Base-by-base conservation (phyloP, 2,797 vertebrate species). In the Spheniscus humboldti region DNA sequence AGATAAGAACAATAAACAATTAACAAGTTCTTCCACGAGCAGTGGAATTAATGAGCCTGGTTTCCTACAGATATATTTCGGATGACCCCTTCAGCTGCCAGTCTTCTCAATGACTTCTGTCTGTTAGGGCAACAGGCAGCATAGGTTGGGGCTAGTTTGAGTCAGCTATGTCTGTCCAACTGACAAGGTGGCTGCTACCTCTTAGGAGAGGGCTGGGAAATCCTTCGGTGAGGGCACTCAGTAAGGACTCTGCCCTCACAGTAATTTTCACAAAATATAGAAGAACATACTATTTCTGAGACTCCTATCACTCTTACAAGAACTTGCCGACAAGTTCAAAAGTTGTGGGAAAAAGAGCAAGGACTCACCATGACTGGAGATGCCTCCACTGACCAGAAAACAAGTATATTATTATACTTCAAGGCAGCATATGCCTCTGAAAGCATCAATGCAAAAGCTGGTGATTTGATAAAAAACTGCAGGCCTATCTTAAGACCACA, bases 1-100 rank as follows among this genome's bases (percentile, higher is more conserved):
- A 60, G 71, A 77, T 86, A 81, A 71, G 68, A 94, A 96, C 53
- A 95, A 95, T 71, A 86, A 95, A 92, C 86, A 90, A 23, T 31
- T 56, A 74, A 57, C 1, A 22, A 95, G 68, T 53, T 94, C 90
- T 88, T 95, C 86, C 85, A 90, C 1, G 2, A 92, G 77, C 48
- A 75, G 57, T 45, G 48, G 80, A 64, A 91, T 59, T 85, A 73
- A 82, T 0, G 25, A 94, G 50, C 50, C 39, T 86, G 22, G 25
- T 81, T 95, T 90, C 85, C 79, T 93, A 63, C 35, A 88, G 69
- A 92, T 41, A 14, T 1, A 84, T 78, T 88, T 86, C 3, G 1
- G 57, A 62, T 73, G 82, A 75, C 27, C 64, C n/a, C 62, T 88
- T 78, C 57, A 83, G 78, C 92, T 92, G 95, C 60, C 82, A 94